Conservation (phyloP, 2,113 vertebrate genomes). For the Onychostoma macrolepis region DNA sequence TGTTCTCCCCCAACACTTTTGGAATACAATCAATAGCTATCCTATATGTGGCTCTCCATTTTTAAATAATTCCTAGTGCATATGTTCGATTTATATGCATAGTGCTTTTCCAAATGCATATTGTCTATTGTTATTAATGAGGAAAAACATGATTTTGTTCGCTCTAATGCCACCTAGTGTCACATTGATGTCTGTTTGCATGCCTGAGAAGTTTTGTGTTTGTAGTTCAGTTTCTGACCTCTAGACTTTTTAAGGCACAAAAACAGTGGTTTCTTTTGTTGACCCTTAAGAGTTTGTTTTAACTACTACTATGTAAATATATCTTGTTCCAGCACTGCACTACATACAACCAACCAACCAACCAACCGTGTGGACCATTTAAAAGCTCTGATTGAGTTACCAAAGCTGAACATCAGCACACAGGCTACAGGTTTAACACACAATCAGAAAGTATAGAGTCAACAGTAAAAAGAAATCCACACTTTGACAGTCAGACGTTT, state of each 20-base stretch:
- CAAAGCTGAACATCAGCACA: background rate
- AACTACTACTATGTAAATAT: background rate
- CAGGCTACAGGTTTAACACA: background rate
- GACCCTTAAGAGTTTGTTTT: background rate
- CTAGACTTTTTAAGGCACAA: background rate
- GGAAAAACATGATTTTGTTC: background rate
- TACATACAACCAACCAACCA: background rate
- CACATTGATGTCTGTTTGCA: background rate
- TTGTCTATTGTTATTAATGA: background rate
- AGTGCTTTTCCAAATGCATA: background rate
- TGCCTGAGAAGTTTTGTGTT: background rate
- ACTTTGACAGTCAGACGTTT: background rate
- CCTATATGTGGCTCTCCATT: background rate
- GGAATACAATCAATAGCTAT: background rate
- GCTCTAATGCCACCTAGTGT: background rate
- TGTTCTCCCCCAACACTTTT: background rate
- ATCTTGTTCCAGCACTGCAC: background rate
- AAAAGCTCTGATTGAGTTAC: background rate
- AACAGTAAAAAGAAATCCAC: background rate
- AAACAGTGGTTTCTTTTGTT: background rate
- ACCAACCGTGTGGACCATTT: too few species aligned
- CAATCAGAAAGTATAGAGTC: background rate
- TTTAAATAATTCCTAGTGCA: background rate
- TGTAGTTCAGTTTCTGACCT: background rate
- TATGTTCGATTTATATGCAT: background rate